phyloP scores from a whole-genome alignment of 2,888 invertebrate species.

The Entomobrya multifasciata region DNA sequence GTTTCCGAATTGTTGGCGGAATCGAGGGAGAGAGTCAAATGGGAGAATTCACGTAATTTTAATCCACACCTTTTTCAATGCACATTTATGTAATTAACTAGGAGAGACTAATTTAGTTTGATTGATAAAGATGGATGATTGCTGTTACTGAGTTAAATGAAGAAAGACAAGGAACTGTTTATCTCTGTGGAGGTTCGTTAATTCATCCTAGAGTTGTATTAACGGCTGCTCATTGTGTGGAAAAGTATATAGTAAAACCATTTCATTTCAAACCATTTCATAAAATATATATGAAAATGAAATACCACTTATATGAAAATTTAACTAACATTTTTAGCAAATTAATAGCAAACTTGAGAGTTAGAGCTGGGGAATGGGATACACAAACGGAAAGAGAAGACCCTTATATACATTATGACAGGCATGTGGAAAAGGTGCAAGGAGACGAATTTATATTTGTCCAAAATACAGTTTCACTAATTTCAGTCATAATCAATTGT shows the following conservation, averaged over 20 bases:
- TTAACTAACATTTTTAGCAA: conserved; percentile 60
- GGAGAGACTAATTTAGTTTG: too few relatives aligned
- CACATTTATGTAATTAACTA: too few relatives aligned
- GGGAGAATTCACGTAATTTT: conserved; percentile 88
- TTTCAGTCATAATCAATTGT: too few relatives aligned
- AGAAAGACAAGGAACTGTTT: conserved; percentile 82
- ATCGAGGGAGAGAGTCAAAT: conserved; percentile 86
- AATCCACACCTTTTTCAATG: too few relatives aligned
- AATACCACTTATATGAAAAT: too few relatives aligned
- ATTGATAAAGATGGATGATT: too few relatives aligned
- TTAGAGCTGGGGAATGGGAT: conserved; percentile 92
- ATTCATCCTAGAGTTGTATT: conserved; percentile 87
- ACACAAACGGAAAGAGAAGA: conserved; percentile 87
- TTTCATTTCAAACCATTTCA: too few relatives aligned
- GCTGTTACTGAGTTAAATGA: conserved; percentile 81
- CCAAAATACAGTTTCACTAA: too few relatives aligned
- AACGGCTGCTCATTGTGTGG: conserved; percentile 91
- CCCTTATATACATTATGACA: conserved; percentile 35
- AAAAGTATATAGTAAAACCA: too few relatives aligned
- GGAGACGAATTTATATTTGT: too few relatives aligned
- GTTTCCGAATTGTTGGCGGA: conserved; percentile 86
- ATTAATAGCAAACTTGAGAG: conserved; percentile 81
- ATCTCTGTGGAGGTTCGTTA: conserved; percentile 90
- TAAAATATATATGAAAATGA: too few relatives aligned
- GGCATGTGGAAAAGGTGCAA: too few relatives aligned